Percentiles rank a stretch among this genome's conserved stretches.
phyloP scores from a whole-genome alignment of 1,140 invertebrate genomes.

The Philotrypesis tridentata region DNA sequence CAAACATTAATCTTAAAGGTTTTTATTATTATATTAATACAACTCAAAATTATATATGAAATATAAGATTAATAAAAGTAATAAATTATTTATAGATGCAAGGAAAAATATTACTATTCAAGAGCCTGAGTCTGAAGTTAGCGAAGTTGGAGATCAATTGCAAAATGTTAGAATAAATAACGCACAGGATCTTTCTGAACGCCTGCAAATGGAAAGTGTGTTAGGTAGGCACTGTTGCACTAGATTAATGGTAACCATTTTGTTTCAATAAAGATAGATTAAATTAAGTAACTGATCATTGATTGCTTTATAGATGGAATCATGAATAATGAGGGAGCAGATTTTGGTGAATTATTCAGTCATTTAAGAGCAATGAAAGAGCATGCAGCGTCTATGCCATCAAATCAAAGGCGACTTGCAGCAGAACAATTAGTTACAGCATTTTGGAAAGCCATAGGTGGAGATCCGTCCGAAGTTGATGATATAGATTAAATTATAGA shows the following conservation, averaged over 20 bases:
- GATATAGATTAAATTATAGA: constrained; percentile 53
- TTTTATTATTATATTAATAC: not conserved
- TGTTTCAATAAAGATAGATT: constrained; percentile 11
- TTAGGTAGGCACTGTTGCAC: constrained; percentile 58
- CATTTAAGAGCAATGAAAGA: constrained; percentile 81
- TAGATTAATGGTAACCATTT: constrained; percentile 43
- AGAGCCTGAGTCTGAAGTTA: constrained; percentile 54
- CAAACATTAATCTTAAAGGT: constrained; percentile 83
- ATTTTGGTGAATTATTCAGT: constrained; percentile 79
- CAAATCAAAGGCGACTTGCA: constrained; percentile 79
- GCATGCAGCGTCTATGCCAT: constrained; percentile 78
- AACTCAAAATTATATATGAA: not conserved
- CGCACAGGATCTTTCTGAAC: constrained; percentile 56
- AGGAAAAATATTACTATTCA: constrained; percentile 49
- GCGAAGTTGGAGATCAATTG: constrained; percentile 64
- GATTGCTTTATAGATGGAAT: constrained; percentile 66
- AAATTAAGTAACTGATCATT: not conserved
- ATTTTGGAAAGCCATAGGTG: constrained; percentile 87
- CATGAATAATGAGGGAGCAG: constrained; percentile 72
- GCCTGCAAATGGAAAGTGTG: constrained; percentile 63
- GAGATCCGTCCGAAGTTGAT: constrained; percentile 82
- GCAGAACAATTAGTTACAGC: constrained; percentile 86
- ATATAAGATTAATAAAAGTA: constrained; percentile 7
- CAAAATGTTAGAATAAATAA: constrained; percentile 62
- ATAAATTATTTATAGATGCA: constrained; percentile 33